Evolutionary conservation across 2,888 invertebrate species (phyloP), one percentile per base, ranked within the genome.

Genomic region (Harpagoxenus sublaevis): DNA sequence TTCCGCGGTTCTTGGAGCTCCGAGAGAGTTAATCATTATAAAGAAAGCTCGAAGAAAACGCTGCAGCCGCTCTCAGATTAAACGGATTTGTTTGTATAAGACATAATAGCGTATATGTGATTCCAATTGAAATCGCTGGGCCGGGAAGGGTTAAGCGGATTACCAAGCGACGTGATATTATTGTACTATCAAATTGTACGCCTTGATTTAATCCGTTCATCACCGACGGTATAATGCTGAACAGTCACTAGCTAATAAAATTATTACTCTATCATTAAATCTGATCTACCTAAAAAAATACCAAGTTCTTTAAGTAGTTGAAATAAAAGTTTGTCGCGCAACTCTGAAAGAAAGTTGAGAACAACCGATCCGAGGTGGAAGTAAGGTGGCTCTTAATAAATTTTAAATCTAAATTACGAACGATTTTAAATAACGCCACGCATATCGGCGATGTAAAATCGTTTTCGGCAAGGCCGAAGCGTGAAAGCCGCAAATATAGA

Each of bases 141-240:
- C 79, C 60, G 60, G 74, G 74, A 74, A 81, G 74, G 79, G 74
- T 74, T 81, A 81, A 81, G 79, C 79, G 79, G 79, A 81, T 81
- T 81, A 81, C n/a, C 60, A 60, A 81, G 79, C 79, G 79, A 81
- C 79, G 79, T 81, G 79, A 81, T 81, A 79, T 79, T 79, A 79
- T 79, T 79, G 79, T 81, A 74, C 79, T 81, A 81, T 81, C 60
- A 81, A 81, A 81, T 81, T 81, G 79, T 74, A 73, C 79, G 79
- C 79, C 74, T 81, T 81, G 79, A 81, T 81, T 81, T 81, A 81
- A 81, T 81, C 79, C 74, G 60, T 74, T 81, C 79, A 62, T 73
- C 60, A 48, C 48, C 48, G 74, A 35, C 48, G 60, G 12, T 60
- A 12, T 57, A 81, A 81, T 81, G 48, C 35, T 9, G 48, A 60